Percentiles rank a stretch among this genome's conserved stretches.
phyloP scores from a whole-genome alignment of 2,888 invertebrate species.

The Erannis defoliaria region DNA sequence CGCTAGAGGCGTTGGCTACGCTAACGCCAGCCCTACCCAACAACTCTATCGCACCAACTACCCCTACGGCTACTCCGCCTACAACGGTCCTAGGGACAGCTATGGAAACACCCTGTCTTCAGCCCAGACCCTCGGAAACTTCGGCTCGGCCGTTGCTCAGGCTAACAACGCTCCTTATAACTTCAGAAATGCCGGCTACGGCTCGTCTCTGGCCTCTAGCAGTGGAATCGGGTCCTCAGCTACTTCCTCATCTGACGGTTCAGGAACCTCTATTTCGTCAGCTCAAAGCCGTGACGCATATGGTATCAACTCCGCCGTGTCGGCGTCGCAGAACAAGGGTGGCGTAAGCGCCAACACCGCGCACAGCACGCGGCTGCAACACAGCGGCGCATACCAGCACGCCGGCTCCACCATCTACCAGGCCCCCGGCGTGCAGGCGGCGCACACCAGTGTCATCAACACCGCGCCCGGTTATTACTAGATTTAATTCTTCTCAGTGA shows the following conservation, averaged over 20 bases:
- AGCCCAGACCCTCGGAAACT: slow-evolving; percentile 65
- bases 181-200: slow-evolving; percentile 34
- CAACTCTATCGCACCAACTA: slow-evolving; percentile 41
- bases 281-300: slow-evolving; percentile 58
- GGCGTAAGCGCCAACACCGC: slow-evolving; percentile 66
- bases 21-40: slow-evolving; percentile 56
- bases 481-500: slow-evolving; percentile 46
- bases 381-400: slow-evolving; percentile 58
- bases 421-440: slow-evolving; percentile 67
- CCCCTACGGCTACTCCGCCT: slow-evolving; percentile 50
- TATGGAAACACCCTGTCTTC: slow-evolving; percentile 56
- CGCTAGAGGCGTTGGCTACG: slow-evolving; percentile 70
- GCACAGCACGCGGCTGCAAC: slow-evolving; percentile 67
- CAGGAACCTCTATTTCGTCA: slow-evolving; percentile 62
- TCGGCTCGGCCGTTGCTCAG: slow-evolving; percentile 64
- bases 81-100: slow-evolving; percentile 46
- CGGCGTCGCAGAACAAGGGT: slow-evolving; percentile 65
- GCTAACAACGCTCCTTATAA: slow-evolving; percentile 54
- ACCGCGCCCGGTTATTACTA: slow-evolving; percentile 62
- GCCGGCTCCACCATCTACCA: slow-evolving; percentile 70
- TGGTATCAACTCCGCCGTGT: slow-evolving; percentile 58
- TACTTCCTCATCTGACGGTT: slow-evolving; percentile 50
- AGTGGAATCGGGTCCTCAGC: slow-evolving; percentile 45
- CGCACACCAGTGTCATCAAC: slow-evolving; percentile 71
- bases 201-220: slow-evolving; percentile 59